Evolutionary conservation across 2,113 vertebrate genomes (phyloP).

Genomic region (Nothobranchius furzeri): DNA sequence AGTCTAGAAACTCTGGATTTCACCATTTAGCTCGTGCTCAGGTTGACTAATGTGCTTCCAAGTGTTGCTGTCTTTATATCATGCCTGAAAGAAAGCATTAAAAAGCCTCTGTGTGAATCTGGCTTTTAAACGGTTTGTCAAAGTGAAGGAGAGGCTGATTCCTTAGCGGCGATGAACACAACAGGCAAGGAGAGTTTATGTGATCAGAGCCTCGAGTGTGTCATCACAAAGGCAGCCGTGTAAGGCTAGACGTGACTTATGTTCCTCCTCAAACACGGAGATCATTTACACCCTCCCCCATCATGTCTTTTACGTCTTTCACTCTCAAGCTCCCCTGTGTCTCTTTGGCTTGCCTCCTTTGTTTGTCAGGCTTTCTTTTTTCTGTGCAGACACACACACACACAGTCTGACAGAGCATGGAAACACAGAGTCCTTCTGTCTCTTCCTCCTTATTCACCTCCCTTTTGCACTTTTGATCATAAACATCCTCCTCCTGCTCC

Average conservation of each 20-base stretch:
- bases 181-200: slow-evolving; percentile 50
- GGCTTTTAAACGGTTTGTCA: slow-evolving; percentile 22
- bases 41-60: slow-evolving; percentile 27
- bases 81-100: slow-evolving; percentile 39
- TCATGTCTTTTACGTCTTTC: slow-evolving; percentile 13
- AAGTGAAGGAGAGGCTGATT: slow-evolving; percentile 46
- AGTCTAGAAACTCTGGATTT: slow-evolving; percentile 14
- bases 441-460: slow-evolving; percentile 5
- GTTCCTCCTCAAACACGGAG: slow-evolving; percentile 37
- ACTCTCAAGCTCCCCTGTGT: slow-evolving; percentile 34
- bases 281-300: slow-evolving; percentile 42
- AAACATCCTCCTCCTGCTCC: slow-evolving; percentile 42
- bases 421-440: slow-evolving; percentile 64
- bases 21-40: slow-evolving; percentile 16
- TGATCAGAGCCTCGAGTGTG: slow-evolving; percentile 75
- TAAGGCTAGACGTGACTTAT: slow-evolving; percentile 42
- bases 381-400: slow-evolving; percentile 22
- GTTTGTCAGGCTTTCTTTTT: slow-evolving; percentile 44
- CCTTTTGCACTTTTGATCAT: slow-evolving; percentile 50
- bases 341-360: slow-evolving; percentile 38
- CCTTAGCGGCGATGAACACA: slow-evolving; percentile 41
- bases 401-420: slow-evolving; percentile 41
- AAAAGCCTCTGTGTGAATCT: slow-evolving; percentile 28
- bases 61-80: slow-evolving; percentile 17
- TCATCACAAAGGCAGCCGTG: slow-evolving; percentile 71